phyloP scores from a whole-genome alignment of 2,113 vertebrate genomes.

The Columba janthina region DNA sequence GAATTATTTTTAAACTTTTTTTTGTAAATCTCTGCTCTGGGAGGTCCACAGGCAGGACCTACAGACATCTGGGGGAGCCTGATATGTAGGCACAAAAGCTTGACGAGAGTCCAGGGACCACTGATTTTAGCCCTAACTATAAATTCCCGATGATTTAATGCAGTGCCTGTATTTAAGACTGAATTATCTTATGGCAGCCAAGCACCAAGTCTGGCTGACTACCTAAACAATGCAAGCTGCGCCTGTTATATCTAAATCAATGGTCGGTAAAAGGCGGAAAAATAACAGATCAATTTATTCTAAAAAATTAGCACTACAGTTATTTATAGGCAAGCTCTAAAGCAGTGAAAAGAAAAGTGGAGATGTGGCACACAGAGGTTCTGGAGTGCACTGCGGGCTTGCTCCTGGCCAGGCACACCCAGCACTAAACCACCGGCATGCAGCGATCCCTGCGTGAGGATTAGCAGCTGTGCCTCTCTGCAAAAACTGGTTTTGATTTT shows the following conservation, averaged over 20 bases:
- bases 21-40: not conserved
- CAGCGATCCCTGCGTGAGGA: not conserved
- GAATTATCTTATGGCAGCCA: not conserved
- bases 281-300: not conserved
- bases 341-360: not conserved
- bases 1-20: not conserved
- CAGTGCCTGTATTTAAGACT: not conserved
- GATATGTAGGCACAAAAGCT: not conserved
- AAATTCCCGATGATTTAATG: not conserved
- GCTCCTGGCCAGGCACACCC: not conserved
- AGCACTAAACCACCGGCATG: not conserved
- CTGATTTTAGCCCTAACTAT: not conserved
- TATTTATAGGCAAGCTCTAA: not conserved
- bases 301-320: not conserved
- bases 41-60: not conserved
- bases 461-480: conserved; percentile 7
- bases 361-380: not conserved
- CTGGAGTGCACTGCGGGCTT: not conserved
- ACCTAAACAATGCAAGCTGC: not conserved
- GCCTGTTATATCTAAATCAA: not conserved
- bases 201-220: not conserved
- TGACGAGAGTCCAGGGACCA: not conserved
- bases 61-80: not conserved
- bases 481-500: not conserved
- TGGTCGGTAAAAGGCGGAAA: not conserved